Conservation (phyloP, 1,140 invertebrate genomes). For the Gonatopus flavifemur region DNA sequence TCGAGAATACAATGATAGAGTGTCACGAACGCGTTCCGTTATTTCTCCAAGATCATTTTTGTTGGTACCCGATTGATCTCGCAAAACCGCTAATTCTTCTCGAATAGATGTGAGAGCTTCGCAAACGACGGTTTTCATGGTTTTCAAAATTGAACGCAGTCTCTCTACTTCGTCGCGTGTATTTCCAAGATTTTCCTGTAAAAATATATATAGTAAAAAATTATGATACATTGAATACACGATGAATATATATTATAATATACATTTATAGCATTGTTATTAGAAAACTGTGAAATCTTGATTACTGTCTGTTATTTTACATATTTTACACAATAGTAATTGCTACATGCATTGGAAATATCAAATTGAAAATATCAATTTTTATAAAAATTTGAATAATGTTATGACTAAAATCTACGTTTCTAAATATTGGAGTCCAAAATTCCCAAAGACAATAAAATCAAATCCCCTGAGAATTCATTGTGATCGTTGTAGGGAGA, state of each 20-base stretch:
- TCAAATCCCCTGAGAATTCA: too few relatives aligned
- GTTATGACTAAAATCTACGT: too few relatives aligned
- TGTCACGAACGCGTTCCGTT: constrained; percentile 59
- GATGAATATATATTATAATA: constrained; percentile 1
- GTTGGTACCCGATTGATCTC: constrained; percentile 56
- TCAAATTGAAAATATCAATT: too few relatives aligned
- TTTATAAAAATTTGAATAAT: too few relatives aligned
- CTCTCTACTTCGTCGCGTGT: constrained; percentile 52
- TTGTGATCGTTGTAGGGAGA: too few relatives aligned
- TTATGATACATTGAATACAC: constrained; percentile 5
- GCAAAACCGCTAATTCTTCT: constrained; percentile 63
- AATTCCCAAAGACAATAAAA: too few relatives aligned
- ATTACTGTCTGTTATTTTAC: too few relatives aligned
- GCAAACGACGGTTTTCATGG: constrained; percentile 37
- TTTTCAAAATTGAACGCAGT: constrained; percentile 39
- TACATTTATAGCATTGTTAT: background rate
- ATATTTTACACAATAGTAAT: too few relatives aligned
- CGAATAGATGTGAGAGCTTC: constrained; percentile 63
- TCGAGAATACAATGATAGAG: constrained; percentile 58
- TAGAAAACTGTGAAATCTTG: too few relatives aligned
- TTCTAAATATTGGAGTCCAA: too few relatives aligned
- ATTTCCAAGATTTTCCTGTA: constrained; percentile 56
- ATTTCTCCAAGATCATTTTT: constrained; percentile 59
- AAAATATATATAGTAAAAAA: constrained; percentile 1
- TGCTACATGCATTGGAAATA: too few relatives aligned